Conservation (phyloP, 2,888 invertebrate genomes). For the Drosophila demipolita region DNA sequence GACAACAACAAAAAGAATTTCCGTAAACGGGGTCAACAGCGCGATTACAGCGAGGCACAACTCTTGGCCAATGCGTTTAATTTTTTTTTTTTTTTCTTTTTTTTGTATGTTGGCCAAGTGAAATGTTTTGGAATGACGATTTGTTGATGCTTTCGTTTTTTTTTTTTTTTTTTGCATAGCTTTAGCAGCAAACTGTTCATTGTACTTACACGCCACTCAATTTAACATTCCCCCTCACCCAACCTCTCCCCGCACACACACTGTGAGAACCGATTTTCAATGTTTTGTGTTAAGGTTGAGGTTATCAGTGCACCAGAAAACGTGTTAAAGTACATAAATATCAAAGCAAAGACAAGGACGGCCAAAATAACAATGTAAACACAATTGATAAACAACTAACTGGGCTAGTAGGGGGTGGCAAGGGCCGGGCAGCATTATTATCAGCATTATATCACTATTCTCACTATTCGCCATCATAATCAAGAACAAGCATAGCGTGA, state of each 20-base stretch:
- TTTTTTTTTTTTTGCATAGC: slow-evolving; percentile 6
- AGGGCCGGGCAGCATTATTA: not conserved
- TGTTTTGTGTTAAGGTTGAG: slow-evolving; percentile 72
- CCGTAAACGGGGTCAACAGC: slow-evolving; percentile 73
- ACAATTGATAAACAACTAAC: slow-evolving; percentile 46
- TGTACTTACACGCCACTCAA: slow-evolving; percentile 21
- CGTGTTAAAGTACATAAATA: slow-evolving; percentile 60
- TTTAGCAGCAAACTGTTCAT: slow-evolving; percentile 25
- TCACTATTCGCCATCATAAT: slow-evolving; percentile 1
- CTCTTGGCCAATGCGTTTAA: slow-evolving; percentile 50
- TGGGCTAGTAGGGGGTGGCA: not conserved
- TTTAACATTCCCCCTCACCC: not conserved
- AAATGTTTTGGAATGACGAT: slow-evolving; percentile 37
- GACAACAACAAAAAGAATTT: slow-evolving; percentile 49
- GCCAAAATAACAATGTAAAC: slow-evolving; percentile 50
- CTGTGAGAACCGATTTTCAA: slow-evolving; percentile 35
- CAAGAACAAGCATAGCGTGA: slow-evolving; percentile 19
- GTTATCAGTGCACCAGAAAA: slow-evolving; percentile 64
- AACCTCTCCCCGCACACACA: not conserved
- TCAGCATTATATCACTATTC: slow-evolving; percentile 17
- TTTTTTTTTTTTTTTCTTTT: not conserved
- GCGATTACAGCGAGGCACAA: slow-evolving; percentile 38
- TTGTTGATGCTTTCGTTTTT: slow-evolving; percentile 26
- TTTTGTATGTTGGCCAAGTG: slow-evolving; percentile 35
- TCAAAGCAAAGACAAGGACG: slow-evolving; percentile 56